These are phyloP conservation scores for Emydura subglobosa DNA, from an alignment of 2,113 vertebrate genomes.

Conservation along the genomic window DNA sequence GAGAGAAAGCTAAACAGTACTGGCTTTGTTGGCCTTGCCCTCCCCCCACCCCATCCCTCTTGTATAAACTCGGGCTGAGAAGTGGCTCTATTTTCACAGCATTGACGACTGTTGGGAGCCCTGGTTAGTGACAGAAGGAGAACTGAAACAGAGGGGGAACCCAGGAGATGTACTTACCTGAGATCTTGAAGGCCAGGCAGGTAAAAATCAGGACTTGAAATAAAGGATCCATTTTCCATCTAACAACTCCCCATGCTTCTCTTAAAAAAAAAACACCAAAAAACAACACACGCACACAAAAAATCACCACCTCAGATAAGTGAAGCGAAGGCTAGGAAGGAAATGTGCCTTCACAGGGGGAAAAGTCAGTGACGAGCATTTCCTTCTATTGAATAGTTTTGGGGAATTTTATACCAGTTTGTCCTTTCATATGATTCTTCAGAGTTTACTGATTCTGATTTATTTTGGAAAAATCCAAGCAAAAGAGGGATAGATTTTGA, in stretches of 20 bases:
- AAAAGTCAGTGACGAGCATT: constrained; percentile 88
- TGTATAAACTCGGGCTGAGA: constrained; percentile 43
- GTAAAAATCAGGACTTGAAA: constrained; percentile 79
- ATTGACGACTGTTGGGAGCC: not conserved
- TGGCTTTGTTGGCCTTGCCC: constrained; percentile 52
- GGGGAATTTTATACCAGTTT: constrained; percentile 81
- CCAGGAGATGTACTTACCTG: constrained; percentile 78
- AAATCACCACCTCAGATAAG: constrained; percentile 81
- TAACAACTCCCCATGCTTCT: constrained; percentile 79
- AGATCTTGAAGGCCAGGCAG: constrained; percentile 75
- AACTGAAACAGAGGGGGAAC: rapidly evolving
- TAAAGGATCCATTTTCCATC: constrained; percentile 87
- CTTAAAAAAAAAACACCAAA: constrained; percentile 66
- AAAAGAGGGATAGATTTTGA: constrained; percentile 45
- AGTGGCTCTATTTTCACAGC: not conserved
- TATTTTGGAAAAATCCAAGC: constrained; percentile 68
- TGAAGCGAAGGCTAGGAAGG: constrained; percentile 84
- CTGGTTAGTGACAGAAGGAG: not conserved
- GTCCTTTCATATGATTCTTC: constrained; percentile 80
- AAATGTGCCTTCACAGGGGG: constrained; percentile 88
- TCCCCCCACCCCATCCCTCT: constrained; percentile 12
- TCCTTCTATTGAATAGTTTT: constrained; percentile 95
- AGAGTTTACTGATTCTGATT: constrained; percentile 77
- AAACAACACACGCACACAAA: not conserved
- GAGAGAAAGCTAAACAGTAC: constrained; percentile 64